Conservation (phyloP, 2,113 vertebrate genomes). For the Empidonax traillii region DNA sequence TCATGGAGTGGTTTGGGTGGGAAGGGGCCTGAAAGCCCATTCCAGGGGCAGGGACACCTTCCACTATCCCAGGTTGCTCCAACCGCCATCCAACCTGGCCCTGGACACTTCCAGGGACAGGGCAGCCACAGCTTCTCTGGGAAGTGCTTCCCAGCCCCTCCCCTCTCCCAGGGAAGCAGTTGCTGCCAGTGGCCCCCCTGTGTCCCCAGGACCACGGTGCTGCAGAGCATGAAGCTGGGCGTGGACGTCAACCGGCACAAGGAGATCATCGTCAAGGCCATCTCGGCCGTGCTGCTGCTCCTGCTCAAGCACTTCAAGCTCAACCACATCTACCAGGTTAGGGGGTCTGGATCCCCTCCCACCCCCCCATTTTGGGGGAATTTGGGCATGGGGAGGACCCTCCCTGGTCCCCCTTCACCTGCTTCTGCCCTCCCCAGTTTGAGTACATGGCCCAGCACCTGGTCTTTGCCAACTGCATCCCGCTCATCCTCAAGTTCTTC, state of each 20-base stretch:
- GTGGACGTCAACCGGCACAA: slow-evolving; percentile 98
- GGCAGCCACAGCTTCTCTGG: neutral
- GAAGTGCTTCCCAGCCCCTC: neutral
- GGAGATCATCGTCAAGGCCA: slow-evolving; percentile 97
- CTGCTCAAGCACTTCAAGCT: slow-evolving; percentile 97
- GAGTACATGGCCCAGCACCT: slow-evolving; percentile 99
- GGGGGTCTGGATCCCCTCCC: rapidly evolving
- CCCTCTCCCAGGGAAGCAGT: neutral
- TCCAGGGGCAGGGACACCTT: neutral
- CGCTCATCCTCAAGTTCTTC: slow-evolving; percentile 98
- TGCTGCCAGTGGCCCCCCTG: neutral
- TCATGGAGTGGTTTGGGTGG: neutral
- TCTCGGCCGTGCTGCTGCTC: slow-evolving; percentile 92
- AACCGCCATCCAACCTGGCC: neutral
- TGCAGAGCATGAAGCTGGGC: slow-evolving; percentile 98
- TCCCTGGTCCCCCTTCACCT: neutral
- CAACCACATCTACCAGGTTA: slow-evolving; percentile 96
- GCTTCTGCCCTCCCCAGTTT: slow-evolving; percentile 77
- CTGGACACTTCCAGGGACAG: neutral
- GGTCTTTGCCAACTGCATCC: slow-evolving; percentile 98
- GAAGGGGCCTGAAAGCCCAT: neutral
- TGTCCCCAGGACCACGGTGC: slow-evolving; percentile 87
- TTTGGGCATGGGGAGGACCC: neutral
- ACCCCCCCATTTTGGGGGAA: rapidly evolving
- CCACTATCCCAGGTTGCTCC: neutral